Conservation (phyloP, 2,113 vertebrate species). For the Upupa epops region DNA sequence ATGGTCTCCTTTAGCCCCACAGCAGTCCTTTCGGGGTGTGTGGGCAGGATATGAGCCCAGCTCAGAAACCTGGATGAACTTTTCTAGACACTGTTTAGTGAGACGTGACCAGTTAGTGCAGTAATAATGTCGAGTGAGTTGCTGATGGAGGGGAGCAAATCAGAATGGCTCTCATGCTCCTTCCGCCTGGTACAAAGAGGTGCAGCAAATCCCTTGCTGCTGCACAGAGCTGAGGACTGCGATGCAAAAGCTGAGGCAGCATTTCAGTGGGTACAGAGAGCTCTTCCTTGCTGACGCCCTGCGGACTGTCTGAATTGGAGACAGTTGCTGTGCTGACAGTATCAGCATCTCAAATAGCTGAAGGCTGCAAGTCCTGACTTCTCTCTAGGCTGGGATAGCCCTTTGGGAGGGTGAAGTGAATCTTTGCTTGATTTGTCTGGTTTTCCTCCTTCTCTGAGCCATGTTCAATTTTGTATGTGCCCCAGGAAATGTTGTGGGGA, state of each 20-base stretch:
- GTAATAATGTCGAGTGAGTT: not conserved
- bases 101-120: not conserved
- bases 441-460: not conserved
- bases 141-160: not conserved
- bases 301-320: not conserved
- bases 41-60: not conserved
- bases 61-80: not conserved
- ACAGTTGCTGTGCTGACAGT: slow-evolving; percentile 3
- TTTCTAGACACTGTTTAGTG: not conserved
- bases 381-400: not conserved
- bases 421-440: not conserved
- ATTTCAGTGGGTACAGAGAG: not conserved
- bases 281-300: not conserved
- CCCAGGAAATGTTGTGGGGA: not conserved
- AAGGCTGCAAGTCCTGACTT: slow-evolving; percentile 12
- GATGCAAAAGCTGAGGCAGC: not conserved
- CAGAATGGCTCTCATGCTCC: not conserved
- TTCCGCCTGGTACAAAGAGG: not conserved
- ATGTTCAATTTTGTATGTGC: not conserved
- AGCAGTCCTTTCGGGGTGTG: not conserved
- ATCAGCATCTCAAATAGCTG: not conserved
- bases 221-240: not conserved
- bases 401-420: not conserved
- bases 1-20: not conserved
- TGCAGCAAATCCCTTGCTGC: not conserved